Evolutionary conservation across 2,888 invertebrate genomes (phyloP), one percentile per base, ranked within the genome.

Genomic region (Gymnocheta viridis): DNA sequence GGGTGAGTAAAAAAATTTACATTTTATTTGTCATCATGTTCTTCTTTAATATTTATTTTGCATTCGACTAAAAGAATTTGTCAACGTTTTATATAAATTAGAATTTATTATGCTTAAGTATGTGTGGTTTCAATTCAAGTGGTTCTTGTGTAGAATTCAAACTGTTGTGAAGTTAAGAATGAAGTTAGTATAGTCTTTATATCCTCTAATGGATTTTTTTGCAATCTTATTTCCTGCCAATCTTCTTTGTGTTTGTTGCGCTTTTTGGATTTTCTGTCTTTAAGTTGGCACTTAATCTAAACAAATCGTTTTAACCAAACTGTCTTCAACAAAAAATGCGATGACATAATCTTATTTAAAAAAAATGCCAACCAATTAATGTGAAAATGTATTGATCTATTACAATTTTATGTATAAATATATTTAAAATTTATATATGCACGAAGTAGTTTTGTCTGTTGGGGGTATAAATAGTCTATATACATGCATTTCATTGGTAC

Each of bases 11-110:
- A 56, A 60, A 69, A 84, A 84, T 84, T 81, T 74, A 47, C 77
- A 73, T 84, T 67, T 81, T 81, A 84, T 84, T 78, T 84, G 77
- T 84, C 84, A 81, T 72, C 66, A 22, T 62, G 14, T 44, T 35
- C 2, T 67, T 12, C 22, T 72, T 35, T 64, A 24, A 51, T 41
- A 6, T 62, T 58, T 17, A 1, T 58, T 22, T 54, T 49, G 47
- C n/a, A 24, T 24, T 35, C 44, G 38, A 47, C n/a, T 1, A 72
- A 22, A 66, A 3, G 74, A 77, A 81, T 81, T 84, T 81, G 84
- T 84, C 84, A 84, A 64, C 81, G 54, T 56, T 32, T 77, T 56
- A 49, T 35, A 73, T 81, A 78, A 81, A 81, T 77, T 64, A 47
- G 64, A 69, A 84, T 78, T 81, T 81, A 81, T 84, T 73, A 54